Conservation (phyloP, 1,140 invertebrate genomes). For the Trichoplusia ni region DNA sequence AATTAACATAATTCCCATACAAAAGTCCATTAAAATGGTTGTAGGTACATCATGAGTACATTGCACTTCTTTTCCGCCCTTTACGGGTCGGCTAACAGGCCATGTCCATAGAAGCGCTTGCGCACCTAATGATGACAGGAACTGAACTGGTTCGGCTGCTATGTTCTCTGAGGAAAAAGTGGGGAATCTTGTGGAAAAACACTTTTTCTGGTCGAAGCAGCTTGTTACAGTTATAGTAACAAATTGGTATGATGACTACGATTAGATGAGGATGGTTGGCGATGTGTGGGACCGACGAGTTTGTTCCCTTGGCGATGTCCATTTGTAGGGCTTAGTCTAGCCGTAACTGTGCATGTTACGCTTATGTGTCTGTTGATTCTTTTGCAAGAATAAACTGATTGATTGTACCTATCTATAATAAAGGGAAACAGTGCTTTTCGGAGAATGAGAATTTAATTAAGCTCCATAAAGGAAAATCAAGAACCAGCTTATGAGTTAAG, state of each 20-base stretch:
- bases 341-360: too few species aligned
- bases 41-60: slow-evolving; percentile 47
- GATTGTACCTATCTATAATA: too few species aligned
- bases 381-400: too few species aligned
- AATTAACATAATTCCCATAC: slow-evolving; percentile 14
- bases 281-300: neutral
- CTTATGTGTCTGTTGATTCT: too few species aligned
- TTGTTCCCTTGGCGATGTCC: too few species aligned
- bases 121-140: slow-evolving; percentile 50
- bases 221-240: slow-evolving; percentile 14
- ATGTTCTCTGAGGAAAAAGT: slow-evolving; percentile 35
- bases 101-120: slow-evolving; percentile 37
- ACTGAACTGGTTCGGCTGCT: slow-evolving; percentile 43
- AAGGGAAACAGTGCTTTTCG: too few species aligned
- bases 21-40: slow-evolving; percentile 13
- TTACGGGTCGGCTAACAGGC: slow-evolving; percentile 44
- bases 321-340: too few species aligned
- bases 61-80: slow-evolving; percentile 25
- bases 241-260: slow-evolving; percentile 17
- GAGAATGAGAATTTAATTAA: too few species aligned
- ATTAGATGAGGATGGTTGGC: too few species aligned
- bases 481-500: neutral
- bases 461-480: neutral
- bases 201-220: slow-evolving; percentile 22
- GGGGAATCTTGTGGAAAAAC: slow-evolving; percentile 21